Evolutionary conservation across 2,113 vertebrate genomes (phyloP), one percentile per base, ranked within the genome.

Genomic region (Cynopterus brachyotis): DNA sequence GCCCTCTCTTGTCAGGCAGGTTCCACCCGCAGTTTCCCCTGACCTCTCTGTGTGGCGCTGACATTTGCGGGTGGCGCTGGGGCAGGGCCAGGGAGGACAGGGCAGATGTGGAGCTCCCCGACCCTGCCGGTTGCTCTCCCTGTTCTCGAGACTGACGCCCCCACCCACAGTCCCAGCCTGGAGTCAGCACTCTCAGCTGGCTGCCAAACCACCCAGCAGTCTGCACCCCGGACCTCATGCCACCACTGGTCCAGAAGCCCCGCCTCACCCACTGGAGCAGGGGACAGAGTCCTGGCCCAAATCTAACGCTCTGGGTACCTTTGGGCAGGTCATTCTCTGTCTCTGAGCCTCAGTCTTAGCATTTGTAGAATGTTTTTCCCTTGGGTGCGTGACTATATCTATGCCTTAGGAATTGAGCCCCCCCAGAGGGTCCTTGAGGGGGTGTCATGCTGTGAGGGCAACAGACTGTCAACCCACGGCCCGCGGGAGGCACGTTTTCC

Each of bases 401-500:
- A 20, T 42, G n/a, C 79, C 84, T 94, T 86, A 53, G 72, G 96
- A 96, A 91, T 2, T 17, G 59, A 95, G 72, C 94, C 82, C 86
- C 86, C 50, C 83, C 47, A 66, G 57, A 91, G 80, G 62, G 81
- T 89, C 78, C 40, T 66, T 50, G 85, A 94, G 89, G 85, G 75
- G 94, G 85, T 64, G 81, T 78, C n/a, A 76, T 3, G 17, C 75
- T 88, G 66, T 55, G 95, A 79, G 89, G 95, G 91, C 12, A 37
- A 82, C 89, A 94, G 60, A 57, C 35, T 81, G 96, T 79, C 97
- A 95, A 95, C 50, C 66, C 85, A 84, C 79, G 78, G 76, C 40
- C 88, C 66, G 37, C 59, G 60, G 72, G 76, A 85, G 93, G 88
- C 67, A 81, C 59, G 16, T 69, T 92, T 67, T 85, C 89, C 72